Conservation (phyloP, 1,140 invertebrate species). For the Papilio aristodemus region DNA sequence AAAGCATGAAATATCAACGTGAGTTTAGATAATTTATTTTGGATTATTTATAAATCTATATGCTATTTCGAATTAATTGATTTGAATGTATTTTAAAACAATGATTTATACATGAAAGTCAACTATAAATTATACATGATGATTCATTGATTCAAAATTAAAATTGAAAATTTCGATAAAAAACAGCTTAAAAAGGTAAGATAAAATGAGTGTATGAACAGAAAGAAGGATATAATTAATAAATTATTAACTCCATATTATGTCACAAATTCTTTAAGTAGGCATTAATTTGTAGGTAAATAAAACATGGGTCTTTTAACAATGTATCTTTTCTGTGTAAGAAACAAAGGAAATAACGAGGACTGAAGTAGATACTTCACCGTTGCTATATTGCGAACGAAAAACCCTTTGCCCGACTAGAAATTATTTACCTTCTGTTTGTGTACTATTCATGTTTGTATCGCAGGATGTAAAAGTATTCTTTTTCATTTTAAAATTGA, state of each 20-base stretch:
- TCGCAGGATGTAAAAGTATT: not conserved
- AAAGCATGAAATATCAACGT: not conserved
- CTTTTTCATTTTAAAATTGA: not conserved
- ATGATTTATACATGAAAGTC: too few relatives aligned
- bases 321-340: slow-evolving; percentile 14
- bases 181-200: too few relatives aligned
- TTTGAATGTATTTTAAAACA: too few relatives aligned
- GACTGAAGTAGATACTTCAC: slow-evolving; percentile 32
- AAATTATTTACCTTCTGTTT: slow-evolving; percentile 32
- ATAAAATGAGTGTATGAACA: too few relatives aligned
- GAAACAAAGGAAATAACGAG: slow-evolving; percentile 30
- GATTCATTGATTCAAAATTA: too few relatives aligned
- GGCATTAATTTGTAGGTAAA: not conserved
- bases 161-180: too few relatives aligned
- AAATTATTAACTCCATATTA: too few relatives aligned
- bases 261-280: not conserved
- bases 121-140: too few relatives aligned
- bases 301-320: slow-evolving; percentile 8
- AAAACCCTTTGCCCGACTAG: slow-evolving; percentile 18
- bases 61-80: too few relatives aligned
- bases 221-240: too few relatives aligned
- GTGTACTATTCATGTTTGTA: slow-evolving; percentile 17
- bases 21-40: not conserved
- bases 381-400: slow-evolving; percentile 26
- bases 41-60: too few relatives aligned